Percentiles rank a stretch among this genome's conserved stretches.
Conservation (phyloP, 2,888 invertebrate species). For the Parnassius mnemosyne region DNA sequence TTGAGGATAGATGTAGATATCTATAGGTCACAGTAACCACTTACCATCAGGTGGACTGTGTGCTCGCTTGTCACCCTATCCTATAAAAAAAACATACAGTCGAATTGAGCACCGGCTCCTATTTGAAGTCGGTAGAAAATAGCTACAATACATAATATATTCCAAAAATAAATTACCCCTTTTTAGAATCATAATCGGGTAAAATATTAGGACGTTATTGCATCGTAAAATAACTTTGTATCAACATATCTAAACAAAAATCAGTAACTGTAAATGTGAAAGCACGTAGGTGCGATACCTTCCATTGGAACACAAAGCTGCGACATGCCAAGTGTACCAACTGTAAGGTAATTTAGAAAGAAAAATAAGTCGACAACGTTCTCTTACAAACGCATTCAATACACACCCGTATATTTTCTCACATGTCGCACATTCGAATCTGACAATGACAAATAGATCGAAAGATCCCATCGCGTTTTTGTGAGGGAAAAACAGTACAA, state of each 20-base stretch:
- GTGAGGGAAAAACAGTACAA: neutral
- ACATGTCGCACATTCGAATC: conserved; percentile 2
- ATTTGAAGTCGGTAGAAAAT: no score
- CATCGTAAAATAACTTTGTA: no score
- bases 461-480: conserved; percentile 13
- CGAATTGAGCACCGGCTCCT: no score
- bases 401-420: conserved; percentile 7
- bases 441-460: conserved; percentile 18
- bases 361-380: conserved; percentile 3
- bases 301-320: neutral
- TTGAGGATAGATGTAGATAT: no score
- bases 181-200: no score
- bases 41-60: no score
- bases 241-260: conserved; percentile 3
- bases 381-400: conserved; percentile 8
- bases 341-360: neutral
- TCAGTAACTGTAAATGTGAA: conserved; percentile 9
- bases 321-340: neutral
- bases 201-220: no score
- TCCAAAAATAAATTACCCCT: no score
- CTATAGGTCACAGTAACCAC: no score
- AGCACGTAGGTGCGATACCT: conserved; percentile 5
- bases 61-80: no score
- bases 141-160: no score
- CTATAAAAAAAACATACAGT: no score